Evolutionary conservation across 2,797 vertebrate species (phyloP), one percentile per base, ranked within the genome.

Genomic region (Chloroceryle amazona): DNA sequence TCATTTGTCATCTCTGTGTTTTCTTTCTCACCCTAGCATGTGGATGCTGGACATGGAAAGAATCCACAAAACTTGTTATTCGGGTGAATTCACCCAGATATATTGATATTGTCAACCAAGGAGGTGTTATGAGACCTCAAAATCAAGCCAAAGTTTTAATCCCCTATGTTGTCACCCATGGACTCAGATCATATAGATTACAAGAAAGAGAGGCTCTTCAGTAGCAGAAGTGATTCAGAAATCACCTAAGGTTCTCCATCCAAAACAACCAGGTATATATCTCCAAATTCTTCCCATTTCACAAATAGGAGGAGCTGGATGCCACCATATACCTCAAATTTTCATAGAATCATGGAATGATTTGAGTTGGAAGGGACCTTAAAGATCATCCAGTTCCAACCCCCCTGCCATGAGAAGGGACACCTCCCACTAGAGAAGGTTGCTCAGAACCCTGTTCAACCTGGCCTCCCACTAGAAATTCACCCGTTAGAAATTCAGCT

Each of bases 91-190:
- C 23, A 37, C 35, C 29, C 26, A 6, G 52, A 13, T 20, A 25
- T 26, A 8, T 4, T 18, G 37, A 7, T 0, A 2, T 8, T 33
- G 29, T 39, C 33, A 3, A 2, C 23, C 23, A 6, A 52, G 26
- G 51, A 52, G 20, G 28, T 33, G 25, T 26, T 22, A 71, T 0
- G 8, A 63, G 70, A 49, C 25, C 35, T 72, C 54, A 46, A 3
- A 35, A 12, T 21, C 39, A 15, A 74, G 37, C n/a, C 44, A 19
- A 67, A 25, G 21, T 52, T 82, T 79, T 47, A n/a, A 46, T 58
- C 11, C 16, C 1, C 0, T 9, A 7, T 26, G 13, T 72, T 44
- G 13, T 33, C 13, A 16, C 37, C 29, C 5, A 26, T 42, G 35
- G 31, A 10, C 22, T 70, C 37, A 35, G 33, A 13, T 74, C 13